Percentiles rank a stretch among this genome's conserved stretches.
phyloP scores from a whole-genome alignment of 2,113 vertebrate species.

The Amazona guildingii region DNA sequence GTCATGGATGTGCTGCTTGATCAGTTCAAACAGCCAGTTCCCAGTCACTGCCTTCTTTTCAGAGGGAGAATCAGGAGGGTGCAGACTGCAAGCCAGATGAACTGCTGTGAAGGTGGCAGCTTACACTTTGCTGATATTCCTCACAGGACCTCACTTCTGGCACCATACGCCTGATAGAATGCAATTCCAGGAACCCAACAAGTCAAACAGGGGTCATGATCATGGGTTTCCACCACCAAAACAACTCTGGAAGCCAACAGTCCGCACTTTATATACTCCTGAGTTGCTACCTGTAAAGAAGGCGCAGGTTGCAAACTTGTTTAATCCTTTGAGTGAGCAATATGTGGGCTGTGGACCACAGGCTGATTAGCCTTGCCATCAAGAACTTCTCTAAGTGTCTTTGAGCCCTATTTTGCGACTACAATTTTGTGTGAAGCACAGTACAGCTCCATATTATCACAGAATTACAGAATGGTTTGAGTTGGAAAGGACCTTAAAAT shows the following conservation, averaged over 20 bases:
- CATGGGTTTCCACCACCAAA: neutral
- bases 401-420: neutral
- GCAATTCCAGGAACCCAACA: neutral
- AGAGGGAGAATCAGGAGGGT: neutral
- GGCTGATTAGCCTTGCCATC: neutral
- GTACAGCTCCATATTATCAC: neutral
- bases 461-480: neutral
- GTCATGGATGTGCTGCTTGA: neutral
- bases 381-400: neutral
- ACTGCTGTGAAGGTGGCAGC: neutral
- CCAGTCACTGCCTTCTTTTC: neutral
- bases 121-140: no score
- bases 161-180: neutral
- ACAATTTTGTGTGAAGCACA: neutral
- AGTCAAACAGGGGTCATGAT: neutral
- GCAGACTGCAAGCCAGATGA: neutral
- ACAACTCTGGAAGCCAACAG: neutral
- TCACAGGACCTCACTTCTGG: neutral
- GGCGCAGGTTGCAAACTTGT: neutral
- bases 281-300: neutral
- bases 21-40: neutral
- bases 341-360: neutral
- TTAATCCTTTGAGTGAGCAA: neutral
- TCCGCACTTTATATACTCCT: rapidly evolving
- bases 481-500: neutral